Evolutionary conservation across 2,113 vertebrate species (phyloP).

Genomic region (Gopherus evgoodei): DNA sequence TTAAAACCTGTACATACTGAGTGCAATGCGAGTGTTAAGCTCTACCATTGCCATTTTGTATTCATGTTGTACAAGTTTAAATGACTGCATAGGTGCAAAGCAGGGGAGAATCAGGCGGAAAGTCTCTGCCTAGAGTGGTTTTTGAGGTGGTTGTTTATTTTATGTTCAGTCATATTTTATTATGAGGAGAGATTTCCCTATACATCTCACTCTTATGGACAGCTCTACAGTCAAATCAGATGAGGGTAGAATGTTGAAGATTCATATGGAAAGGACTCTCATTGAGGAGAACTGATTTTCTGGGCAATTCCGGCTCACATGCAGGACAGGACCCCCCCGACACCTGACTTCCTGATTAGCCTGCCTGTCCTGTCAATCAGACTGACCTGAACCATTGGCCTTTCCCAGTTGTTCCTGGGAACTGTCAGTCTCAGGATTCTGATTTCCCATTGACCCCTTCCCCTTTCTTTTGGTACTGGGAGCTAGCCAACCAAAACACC

Average conservation of each 20-base stretch:
- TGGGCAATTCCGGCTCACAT: too few relatives aligned
- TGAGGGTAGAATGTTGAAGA: neutral
- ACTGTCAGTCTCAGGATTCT: too few relatives aligned
- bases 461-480: too few relatives aligned
- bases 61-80: neutral
- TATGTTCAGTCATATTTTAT: neutral
- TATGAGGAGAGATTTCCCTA: neutral
- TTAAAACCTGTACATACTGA: neutral
- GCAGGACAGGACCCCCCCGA: too few relatives aligned
- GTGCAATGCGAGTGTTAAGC: neutral
- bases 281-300: neutral
- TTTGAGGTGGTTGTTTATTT: neutral
- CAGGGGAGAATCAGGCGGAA: neutral
- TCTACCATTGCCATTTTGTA: neutral
- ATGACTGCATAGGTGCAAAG: neutral
- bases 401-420: too few relatives aligned
- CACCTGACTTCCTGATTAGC: too few relatives aligned
- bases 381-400: too few relatives aligned
- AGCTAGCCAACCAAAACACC: too few relatives aligned
- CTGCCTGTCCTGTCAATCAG: too few relatives aligned
- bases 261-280: neutral
- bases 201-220: neutral
- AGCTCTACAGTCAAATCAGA: neutral
- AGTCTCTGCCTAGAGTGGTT: neutral
- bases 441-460: too few relatives aligned